Percentiles rank a stretch among this genome's conserved stretches.
These are phyloP conservation scores for Natrix natrix DNA, from an alignment of 2,797 vertebrate genomes.

Conservation along the genomic window DNA sequence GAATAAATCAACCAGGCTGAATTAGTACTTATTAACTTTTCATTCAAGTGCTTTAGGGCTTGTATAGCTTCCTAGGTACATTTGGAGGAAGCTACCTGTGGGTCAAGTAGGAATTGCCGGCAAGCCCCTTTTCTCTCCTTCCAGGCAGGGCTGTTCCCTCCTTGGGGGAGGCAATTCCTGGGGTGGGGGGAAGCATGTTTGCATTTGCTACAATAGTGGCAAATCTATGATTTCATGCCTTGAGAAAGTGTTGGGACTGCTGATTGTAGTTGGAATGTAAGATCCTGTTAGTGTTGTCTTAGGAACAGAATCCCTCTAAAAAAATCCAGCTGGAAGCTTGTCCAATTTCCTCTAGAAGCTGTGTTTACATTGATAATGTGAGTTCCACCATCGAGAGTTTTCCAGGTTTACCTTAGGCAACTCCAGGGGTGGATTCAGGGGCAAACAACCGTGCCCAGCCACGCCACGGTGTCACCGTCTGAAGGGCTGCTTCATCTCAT, in stretches of 20 bases:
- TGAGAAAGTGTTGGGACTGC: background rate
- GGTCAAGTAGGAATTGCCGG: background rate
- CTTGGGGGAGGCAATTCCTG: background rate
- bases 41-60: background rate
- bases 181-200: background rate
- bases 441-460: background rate
- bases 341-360: no score
- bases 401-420: background rate
- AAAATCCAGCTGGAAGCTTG: background rate
- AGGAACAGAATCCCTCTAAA: background rate
- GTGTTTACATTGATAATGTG: background rate
- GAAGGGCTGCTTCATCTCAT: background rate
- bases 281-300: background rate
- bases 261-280: background rate
- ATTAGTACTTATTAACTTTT: background rate
- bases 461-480: background rate
- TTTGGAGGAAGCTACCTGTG: background rate
- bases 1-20: background rate
- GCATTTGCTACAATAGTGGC: background rate
- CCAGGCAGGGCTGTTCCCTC: background rate
- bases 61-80: background rate
- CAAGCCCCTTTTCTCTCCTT: background rate
- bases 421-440: background rate
- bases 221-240: background rate
- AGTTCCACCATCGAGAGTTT: background rate